Base-by-base conservation (phyloP, 1,140 invertebrate genomes). In the Tenebrio molitor region DNA sequence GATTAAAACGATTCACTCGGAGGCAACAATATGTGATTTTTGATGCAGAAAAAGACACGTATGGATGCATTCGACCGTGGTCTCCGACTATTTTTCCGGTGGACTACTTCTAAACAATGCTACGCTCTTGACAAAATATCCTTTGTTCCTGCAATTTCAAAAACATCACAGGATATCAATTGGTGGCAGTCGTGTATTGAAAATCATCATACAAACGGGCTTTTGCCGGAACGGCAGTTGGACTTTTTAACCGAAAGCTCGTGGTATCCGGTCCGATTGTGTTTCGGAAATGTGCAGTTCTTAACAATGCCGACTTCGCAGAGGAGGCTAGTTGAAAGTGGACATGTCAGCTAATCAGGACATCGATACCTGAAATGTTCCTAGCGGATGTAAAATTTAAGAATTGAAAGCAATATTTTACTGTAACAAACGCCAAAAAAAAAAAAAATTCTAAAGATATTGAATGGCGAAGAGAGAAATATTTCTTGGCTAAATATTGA, bases 51-150 rank as follows among this genome's bases (percentile, higher is more conserved):
- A 25, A 58, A 58, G 8, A 12, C 15, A 12, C 12, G 15, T 58
- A 15, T 15, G 6, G 50, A 29, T 1, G 8, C 50, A 58, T 29
- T 14, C 50, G 23, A 29, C n/a, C 50, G 23, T 21, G 23, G 1
- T 29, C 23, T 29, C 10, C 23, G 50, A 29, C 50, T 58, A 14
- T 70, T 41, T 66, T 44, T 66, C 17, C 23, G 12, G 12, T 44
- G 36, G n/a, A 44, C 14, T 41, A 42, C 41, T 66, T 42, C 36
- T 1, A 66, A 66, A 66, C 64, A 66, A 66, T 44, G 25, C 21
- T 44, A 21, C 6, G 33, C 44, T 50, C 44, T 58, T 58, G 50
- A 58, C 50, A 50, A 50, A 50, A 50, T 58, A 25, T 58, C 50
- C n/a, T 58, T 58, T 58, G 50, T 58, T 21, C n/a, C 8, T 58